These are phyloP conservation scores for Diglossa cyanea DNA, from an alignment of 2,797 vertebrate species.

Conservation along the genomic window DNA sequence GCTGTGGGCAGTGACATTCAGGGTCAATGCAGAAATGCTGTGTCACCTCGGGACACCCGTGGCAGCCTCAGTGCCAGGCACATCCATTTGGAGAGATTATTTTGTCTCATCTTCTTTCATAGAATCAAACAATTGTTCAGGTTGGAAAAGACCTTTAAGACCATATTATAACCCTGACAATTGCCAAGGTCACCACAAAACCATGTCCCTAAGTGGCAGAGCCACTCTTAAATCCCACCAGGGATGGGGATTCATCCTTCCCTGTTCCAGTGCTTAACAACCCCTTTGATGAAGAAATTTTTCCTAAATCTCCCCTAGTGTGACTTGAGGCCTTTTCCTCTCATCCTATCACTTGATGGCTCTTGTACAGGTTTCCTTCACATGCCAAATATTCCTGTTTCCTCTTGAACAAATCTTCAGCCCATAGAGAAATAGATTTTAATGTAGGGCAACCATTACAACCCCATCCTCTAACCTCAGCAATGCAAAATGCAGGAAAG, in stretches of 20 bases:
- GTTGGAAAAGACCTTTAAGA: not conserved
- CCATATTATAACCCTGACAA: not conserved
- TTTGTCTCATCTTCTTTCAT: not conserved
- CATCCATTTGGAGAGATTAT: not conserved
- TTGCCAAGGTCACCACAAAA: not conserved
- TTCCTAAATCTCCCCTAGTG: not conserved
- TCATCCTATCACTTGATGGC: not conserved
- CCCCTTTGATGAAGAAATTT: not conserved
- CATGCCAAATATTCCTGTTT: not conserved
- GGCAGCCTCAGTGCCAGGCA: not conserved
- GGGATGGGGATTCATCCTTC: not conserved
- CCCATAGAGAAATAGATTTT: not conserved
- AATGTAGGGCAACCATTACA: not conserved
- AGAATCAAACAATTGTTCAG: not conserved
- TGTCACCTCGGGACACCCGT: not conserved
- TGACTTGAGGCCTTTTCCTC: not conserved
- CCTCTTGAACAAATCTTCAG: not conserved
- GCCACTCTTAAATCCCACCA: not conserved
- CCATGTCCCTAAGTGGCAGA: not conserved
- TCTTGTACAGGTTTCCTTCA: not conserved
- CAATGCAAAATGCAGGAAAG: not conserved
- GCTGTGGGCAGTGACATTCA: not conserved
- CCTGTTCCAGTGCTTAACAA: not conserved
- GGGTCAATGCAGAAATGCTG: not conserved
- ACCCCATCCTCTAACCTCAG: not conserved